Base-by-base conservation (phyloP, 2,888 invertebrate species). In the Invenusta paracnida region DNA sequence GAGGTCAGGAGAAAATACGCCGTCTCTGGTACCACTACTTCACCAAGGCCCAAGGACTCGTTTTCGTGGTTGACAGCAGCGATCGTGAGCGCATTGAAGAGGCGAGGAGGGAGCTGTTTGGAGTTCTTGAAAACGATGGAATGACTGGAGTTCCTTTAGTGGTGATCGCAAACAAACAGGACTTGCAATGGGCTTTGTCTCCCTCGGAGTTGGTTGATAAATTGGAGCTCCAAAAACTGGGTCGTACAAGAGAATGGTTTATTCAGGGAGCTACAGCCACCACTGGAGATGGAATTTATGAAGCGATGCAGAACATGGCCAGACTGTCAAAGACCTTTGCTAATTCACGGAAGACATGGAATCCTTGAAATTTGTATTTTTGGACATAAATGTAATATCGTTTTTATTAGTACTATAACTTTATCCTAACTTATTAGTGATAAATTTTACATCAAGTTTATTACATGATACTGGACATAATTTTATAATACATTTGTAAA, bases 31-130 rank as follows among this genome's bases (percentile, higher is more conserved):
- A 96, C 94, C 96, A 97, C 93, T 97, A 97, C 93, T 97, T 97
- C 91, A 97, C 97, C 92, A 97, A 98, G 91, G 97, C 97, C 0
- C 92, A 92, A 89, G 92, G 88, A 88, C 89, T 99, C 93, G 99
- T 99, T 93, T 99, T 99, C 92, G 98, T 99, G 93, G 98, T 99
- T 92, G 98, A 99, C 94, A 98, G 97, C 93, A 99, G 98, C 93
- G 98, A 99, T 93, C 94, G 98, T 93, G 98, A 99, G 93, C 95
- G 98, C 94, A 96, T 98, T 89, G 96, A 96, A 82, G 98, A 99
- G 93, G 98, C 98, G 89, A 95, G 97, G 91, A 97, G 98, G 92
- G 98, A 99, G 93, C 94, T 99, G 91, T 96, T 96, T 96, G 94
- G 98, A 93, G 98, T 99, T 98, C 93, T 99, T 92, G 96, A 96